phyloP scores from a whole-genome alignment of 2,113 vertebrate species.

The Symphodus melops region DNA sequence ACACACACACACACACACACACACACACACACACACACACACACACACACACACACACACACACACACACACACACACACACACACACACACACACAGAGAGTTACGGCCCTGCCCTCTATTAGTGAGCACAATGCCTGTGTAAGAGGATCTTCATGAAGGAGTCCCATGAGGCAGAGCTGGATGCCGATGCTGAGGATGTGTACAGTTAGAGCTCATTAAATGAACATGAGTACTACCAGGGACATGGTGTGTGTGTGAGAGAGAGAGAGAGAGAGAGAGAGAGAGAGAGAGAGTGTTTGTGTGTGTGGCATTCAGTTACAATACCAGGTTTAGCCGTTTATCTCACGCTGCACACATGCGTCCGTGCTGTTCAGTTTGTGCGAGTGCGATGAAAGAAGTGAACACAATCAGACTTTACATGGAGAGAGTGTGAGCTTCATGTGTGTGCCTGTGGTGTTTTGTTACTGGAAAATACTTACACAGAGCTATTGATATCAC shows the following conservation, averaged over 20 bases:
- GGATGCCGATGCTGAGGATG: conserved; percentile 64
- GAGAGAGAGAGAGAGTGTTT: too few relatives aligned
- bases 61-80: conserved; percentile 53
- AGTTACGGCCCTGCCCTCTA: conserved; percentile 71
- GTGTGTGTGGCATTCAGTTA: conserved; percentile 63
- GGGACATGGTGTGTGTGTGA: conserved; percentile 43
- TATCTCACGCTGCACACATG: conserved; percentile 64
- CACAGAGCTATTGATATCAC: conserved; percentile 41
- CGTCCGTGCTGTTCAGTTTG: conserved; percentile 42
- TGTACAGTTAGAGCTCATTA: conserved; percentile 77
- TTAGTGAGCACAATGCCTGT: conserved; percentile 73
- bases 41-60: conserved; percentile 56
- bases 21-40: conserved; percentile 55
- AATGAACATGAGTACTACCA: conserved; percentile 73
- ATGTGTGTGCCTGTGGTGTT: conserved; percentile 20
- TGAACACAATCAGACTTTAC: conserved; percentile 48
- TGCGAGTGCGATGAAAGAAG: conserved; percentile 38
- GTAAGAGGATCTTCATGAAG: conserved; percentile 80
- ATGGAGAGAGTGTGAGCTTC: conserved; percentile 11
- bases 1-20: conserved; percentile 56
- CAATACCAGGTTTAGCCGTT: conserved; percentile 70
- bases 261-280: too few relatives aligned
- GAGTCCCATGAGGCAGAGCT: conserved; percentile 73
- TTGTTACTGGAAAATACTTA: conserved; percentile 44
- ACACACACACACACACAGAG: conserved; percentile 51